These are phyloP conservation scores for Drosophila phalerata DNA, from an alignment of 2,888 invertebrate genomes.

Conservation along the genomic window DNA sequence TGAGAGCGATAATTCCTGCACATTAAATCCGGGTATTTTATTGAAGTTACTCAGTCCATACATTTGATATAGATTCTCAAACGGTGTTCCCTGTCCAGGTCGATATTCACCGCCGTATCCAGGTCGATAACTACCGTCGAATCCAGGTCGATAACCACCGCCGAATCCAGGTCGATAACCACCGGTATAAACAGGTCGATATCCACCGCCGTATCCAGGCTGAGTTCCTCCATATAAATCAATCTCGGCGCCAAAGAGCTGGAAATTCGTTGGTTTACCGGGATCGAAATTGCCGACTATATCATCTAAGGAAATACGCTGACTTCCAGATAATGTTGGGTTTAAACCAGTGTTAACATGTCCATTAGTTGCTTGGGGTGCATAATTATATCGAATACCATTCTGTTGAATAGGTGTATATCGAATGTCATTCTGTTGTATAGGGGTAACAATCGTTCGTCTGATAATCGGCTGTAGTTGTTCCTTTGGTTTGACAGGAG, in stretches of 20 bases:
- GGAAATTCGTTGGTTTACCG: too few relatives aligned
- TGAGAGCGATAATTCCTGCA: conserved; percentile 2
- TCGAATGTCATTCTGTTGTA: not conserved
- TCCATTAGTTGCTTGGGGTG: not conserved
- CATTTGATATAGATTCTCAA: too few relatives aligned
- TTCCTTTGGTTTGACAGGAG: not conserved
- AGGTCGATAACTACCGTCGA: too few relatives aligned
- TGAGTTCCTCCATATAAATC: too few relatives aligned
- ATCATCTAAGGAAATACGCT: not conserved
- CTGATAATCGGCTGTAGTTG: not conserved
- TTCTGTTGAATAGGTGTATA: not conserved
- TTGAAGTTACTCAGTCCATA: not conserved
- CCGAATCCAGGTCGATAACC: too few relatives aligned
- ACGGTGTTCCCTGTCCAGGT: too few relatives aligned
- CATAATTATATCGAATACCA: not conserved
- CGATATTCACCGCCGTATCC: too few relatives aligned
- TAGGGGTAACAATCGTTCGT: not conserved
- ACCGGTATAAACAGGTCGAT: too few relatives aligned
- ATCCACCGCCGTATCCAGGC: too few relatives aligned
- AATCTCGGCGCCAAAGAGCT: too few relatives aligned
- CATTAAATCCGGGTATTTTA: conserved; percentile 6
- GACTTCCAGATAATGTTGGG: not conserved
- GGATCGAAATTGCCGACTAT: not conserved
- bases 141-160: too few relatives aligned
- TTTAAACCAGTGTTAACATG: not conserved